Evolutionary conservation across 1,140 invertebrate species (phyloP), one percentile per base, ranked within the genome.

Genomic region (Planococcus citri): DNA sequence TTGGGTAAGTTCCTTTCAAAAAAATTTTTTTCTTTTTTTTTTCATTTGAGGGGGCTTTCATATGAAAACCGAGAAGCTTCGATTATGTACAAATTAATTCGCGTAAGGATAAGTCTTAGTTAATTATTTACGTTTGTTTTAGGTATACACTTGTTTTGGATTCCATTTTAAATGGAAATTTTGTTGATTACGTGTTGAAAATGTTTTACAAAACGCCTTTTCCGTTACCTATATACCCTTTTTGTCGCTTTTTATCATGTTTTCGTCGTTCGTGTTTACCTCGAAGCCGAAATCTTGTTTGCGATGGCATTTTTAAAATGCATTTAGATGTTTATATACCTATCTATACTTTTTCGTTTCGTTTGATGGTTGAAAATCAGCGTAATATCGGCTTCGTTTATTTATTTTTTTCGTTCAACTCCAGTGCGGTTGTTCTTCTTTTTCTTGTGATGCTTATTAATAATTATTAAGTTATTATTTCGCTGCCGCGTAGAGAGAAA

Each of bases 1-100:
- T 33, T 12, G 29, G 3, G 3, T 64, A 6, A 22, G 3, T 9
- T 64, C 20, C 24, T 6, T 25, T 58, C 17, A n/a, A n/a, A 24
- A 6, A 24, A 4, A 24, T 25, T 17, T 64, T 64, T 4, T 14
- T 64, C 20, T 64, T 22, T 64, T 64, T 64, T 6, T 33, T 33
- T 33, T 33, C 29, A 12, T 33, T 33, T 33, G 4, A 12, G 12
- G 10, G 20, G 60, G 60, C 60, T 64, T 64, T 64, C 60, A 64
- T 64, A 24, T 64, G 60, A 20, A 21, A 64, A 64, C 60, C 20
- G 17, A 25, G 60, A 64, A 64, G 60, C 60, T 64, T 64, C 41
- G 60, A 64, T 25, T 64, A 64, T 64, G 60, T 64, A 64, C 22
- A 64, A 64, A 22, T 64, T 64, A 64, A 64, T 64, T 64, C 6